phyloP scores from a whole-genome alignment of 2,888 invertebrate genomes.

The Aphodius sticticus region DNA sequence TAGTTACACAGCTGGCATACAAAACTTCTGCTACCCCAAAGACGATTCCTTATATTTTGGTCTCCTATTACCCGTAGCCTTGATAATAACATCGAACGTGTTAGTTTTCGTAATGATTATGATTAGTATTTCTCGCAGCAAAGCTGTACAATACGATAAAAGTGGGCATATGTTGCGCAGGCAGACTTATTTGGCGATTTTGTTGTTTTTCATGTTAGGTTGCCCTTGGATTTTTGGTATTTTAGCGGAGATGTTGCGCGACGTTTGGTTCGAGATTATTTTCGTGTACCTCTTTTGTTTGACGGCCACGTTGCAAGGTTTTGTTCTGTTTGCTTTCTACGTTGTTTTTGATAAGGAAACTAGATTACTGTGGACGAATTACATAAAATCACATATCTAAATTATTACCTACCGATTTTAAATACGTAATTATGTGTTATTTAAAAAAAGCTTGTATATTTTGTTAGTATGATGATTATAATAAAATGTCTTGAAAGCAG shows the following conservation, averaged over 20 bases:
- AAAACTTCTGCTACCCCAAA: constrained; percentile 65
- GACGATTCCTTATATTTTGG: constrained; percentile 65
- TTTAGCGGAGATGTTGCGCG: constrained; percentile 57
- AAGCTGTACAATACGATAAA: constrained; percentile 44
- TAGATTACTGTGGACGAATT: constrained; percentile 64
- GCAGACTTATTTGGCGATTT: constrained; percentile 66
- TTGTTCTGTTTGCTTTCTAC: constrained; percentile 69
- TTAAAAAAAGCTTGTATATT: too few relatives aligned
- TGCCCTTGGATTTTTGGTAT: constrained; percentile 70
- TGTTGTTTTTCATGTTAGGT: constrained; percentile 69
- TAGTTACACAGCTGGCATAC: constrained; percentile 61
- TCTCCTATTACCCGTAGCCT: constrained; percentile 64
- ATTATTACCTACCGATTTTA: background rate
- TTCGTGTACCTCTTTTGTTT: constrained; percentile 64
- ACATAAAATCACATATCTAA: constrained; percentile 17
- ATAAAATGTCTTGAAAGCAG: too few relatives aligned
- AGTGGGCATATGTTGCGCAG: constrained; percentile 62
- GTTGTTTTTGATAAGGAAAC: constrained; percentile 68
- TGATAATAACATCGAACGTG: constrained; percentile 66
- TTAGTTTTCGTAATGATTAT: constrained; percentile 67
- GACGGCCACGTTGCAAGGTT: constrained; percentile 66
- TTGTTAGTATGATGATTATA: too few relatives aligned
- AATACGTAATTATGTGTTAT: background rate
- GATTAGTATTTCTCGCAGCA: constrained; percentile 60
- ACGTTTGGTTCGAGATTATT: constrained; percentile 46